Evolutionary conservation across 2,888 invertebrate genomes (phyloP).

Genomic region (Hoplodrina blanda): DNA sequence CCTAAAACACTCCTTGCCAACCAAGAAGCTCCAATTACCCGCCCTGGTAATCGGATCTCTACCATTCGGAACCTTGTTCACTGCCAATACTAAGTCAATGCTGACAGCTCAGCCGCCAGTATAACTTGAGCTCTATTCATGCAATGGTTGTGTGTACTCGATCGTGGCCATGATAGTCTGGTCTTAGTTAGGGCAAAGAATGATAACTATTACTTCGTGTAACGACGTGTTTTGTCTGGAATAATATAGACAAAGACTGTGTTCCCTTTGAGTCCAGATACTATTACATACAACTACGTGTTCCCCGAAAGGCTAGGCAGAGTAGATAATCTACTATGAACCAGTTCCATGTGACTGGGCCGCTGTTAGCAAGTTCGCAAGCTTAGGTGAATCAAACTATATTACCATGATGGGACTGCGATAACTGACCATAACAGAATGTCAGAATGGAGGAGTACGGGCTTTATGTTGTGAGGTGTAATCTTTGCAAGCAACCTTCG

Average conservation of each 20-base stretch:
- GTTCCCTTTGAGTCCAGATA: constrained; percentile 18
- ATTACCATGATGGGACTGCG: no score
- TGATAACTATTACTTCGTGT: not conserved
- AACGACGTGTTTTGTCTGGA: not conserved
- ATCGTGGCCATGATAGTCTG: not conserved
- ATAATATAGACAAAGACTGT: constrained; percentile 18
- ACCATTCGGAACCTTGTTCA: constrained; percentile 18
- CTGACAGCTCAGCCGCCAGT: not conserved
- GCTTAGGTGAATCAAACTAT: no score
- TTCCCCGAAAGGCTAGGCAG: no score
- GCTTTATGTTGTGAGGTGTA: no score
- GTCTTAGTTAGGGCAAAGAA: not conserved
- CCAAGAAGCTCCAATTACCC: constrained; percentile 20
- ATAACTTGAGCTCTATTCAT: not conserved
- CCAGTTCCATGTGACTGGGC: no score
- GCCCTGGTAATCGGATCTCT: constrained; percentile 22
- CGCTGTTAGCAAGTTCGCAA: no score
- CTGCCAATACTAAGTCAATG: constrained; percentile 10
- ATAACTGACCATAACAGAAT: no score
- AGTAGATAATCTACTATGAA: no score
- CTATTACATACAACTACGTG: no score
- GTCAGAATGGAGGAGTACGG: no score
- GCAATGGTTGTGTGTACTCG: not conserved
- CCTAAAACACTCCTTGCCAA: not conserved
- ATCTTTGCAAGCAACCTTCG: no score